Base-by-base conservation (phyloP, 2,113 vertebrate genomes). In the Loxodonta africana region DNA sequence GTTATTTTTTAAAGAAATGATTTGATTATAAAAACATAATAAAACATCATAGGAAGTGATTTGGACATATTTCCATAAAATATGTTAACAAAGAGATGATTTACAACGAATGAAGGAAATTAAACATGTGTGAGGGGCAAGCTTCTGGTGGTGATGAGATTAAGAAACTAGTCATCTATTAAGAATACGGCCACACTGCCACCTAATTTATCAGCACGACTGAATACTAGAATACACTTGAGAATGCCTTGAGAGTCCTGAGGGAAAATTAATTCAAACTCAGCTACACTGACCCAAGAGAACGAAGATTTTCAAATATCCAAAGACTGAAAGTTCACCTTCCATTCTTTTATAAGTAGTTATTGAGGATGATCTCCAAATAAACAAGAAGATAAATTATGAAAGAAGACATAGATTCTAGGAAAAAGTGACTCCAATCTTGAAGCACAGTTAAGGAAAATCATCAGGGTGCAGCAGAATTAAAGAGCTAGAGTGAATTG, bases 91-190 rank as follows among this genome's bases (percentile, higher is more conserved):
- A 23, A 73, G 76, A 90, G 83, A 37, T 91, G 23, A 88, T 57
- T 94, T 90, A 94, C 11, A 89, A 63, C 17, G 74, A 89, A 84
- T 84, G 71, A 95, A 95, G 57, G 62, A 84, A 88, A 80, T 88
- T 94, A 92, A 89, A 83, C 25, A 37, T 53, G 25, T 53, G 25
- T 53, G 21, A 76, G 57, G 12, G 30, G 9, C 77, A 93, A 92
- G 37, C n/a, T 63, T 74, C 18, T 86, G n/a, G 37, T 92, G 44
- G 15, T 89, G 12, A 74, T 14, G 41, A n/a, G 21, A 77, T 78
- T 67, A 82, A 90, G 44, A 57, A 83, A 65, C 33, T 71, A 90
- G 57, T 85, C n/a, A 78, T 81, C 48, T 90, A 57, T 80, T 69
- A 71, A 63, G 51, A 71, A 69, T 83, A 51, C 84, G n/a, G 82